A percentile compares a stretch with the other conserved stretches of the same genome.
phyloP scores from a whole-genome alignment of 2,113 vertebrate genomes.

The Malurus melanocephalus region DNA sequence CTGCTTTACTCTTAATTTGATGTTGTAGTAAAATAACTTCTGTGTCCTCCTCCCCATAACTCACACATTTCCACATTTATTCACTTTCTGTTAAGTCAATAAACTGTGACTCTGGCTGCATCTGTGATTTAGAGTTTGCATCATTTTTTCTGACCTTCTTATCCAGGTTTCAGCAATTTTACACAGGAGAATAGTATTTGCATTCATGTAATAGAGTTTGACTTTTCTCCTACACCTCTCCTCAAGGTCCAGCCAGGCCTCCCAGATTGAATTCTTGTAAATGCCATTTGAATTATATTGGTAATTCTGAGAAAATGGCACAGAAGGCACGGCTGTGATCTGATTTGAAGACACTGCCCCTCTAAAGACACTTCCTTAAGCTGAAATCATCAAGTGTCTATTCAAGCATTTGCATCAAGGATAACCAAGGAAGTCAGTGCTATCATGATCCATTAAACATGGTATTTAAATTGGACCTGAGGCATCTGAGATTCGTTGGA shows the following conservation, averaged over 20 bases:
- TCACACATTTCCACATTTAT: background rate
- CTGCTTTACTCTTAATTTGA: background rate
- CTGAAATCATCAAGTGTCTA: background rate
- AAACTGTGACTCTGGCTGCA: background rate
- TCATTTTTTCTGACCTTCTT: background rate
- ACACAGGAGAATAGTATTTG: background rate
- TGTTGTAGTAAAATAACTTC: background rate
- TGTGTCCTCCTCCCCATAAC: background rate
- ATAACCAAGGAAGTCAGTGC: background rate
- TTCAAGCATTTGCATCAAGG: background rate
- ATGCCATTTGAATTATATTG: background rate
- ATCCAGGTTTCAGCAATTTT: background rate
- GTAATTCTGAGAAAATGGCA: background rate
- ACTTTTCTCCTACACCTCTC: background rate
- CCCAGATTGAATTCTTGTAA: background rate
- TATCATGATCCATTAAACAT: background rate
- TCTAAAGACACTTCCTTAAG: background rate
- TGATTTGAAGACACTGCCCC: background rate
- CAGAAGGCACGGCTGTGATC: background rate
- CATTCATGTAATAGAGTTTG: background rate
- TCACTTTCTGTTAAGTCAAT: background rate
- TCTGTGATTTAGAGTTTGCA: background rate
- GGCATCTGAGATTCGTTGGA: background rate
- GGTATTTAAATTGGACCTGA: background rate
- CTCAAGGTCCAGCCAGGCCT: background rate